These are phyloP conservation scores for Aplodontia rufa DNA, from an alignment of 2,113 vertebrate genomes.

Conservation along the genomic window DNA sequence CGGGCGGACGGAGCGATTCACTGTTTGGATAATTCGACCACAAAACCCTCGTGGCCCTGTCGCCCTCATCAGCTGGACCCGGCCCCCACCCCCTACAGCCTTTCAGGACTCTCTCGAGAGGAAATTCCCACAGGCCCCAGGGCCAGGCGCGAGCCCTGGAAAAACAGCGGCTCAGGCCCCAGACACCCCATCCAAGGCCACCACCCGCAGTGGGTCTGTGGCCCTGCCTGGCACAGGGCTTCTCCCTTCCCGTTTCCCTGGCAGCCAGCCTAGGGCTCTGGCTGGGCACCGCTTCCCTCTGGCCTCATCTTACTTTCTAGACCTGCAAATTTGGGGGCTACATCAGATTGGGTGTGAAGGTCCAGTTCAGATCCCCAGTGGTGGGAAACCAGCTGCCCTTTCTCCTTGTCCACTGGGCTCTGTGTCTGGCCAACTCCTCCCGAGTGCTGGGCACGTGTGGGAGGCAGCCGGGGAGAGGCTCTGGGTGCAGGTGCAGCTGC, in stretches of 20 bases:
- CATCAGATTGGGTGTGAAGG: rapidly evolving
- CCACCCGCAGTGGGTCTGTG: background rate
- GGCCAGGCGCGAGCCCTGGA: background rate
- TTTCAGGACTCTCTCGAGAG: background rate
- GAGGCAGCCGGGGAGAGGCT: too few species aligned
- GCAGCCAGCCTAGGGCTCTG: rapidly evolving
- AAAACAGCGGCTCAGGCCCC: conserved; percentile 15
- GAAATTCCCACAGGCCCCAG: conserved; percentile 58
- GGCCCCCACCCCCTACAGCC: background rate
- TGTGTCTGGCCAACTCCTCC: background rate
- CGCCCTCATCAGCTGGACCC: conserved; percentile 20
- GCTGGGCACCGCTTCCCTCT: rapidly evolving
- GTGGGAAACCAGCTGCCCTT: rapidly evolving
- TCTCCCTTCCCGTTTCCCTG: too few species aligned
- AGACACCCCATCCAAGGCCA: background rate
- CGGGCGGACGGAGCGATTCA: conserved; percentile 38
- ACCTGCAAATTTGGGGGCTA: background rate
- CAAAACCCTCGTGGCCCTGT: conserved; percentile 63
- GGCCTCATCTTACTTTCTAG: rapidly evolving
- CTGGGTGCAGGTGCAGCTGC: too few species aligned
- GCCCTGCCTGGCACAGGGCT: background rate
- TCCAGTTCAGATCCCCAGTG: too few species aligned
- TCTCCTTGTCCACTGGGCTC: too few species aligned
- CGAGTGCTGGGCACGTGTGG: rapidly evolving
- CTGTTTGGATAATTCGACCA: conserved; percentile 70